A percentile compares a stretch with the other conserved stretches of the same genome.
Conservation (phyloP, 2,113 vertebrate species). For the human (Homo sapiens) region DNA sequence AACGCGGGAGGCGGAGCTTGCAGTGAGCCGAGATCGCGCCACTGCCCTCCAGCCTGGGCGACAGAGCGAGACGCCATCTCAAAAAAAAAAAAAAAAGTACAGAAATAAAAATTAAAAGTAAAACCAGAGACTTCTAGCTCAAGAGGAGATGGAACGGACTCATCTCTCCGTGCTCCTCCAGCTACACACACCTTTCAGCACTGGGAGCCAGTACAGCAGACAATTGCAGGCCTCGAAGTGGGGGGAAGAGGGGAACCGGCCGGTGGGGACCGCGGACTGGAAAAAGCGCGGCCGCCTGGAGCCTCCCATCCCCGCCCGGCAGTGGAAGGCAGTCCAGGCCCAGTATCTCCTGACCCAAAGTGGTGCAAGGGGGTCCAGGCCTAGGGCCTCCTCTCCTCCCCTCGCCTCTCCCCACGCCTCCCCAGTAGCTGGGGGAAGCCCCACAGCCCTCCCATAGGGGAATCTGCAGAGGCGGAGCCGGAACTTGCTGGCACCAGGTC, state of each 20-base stretch:
- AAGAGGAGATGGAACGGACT: not conserved
- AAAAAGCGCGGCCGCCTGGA: not conserved
- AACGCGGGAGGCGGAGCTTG: too few species aligned
- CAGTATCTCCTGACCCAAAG: not conserved
- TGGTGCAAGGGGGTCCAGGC: not conserved
- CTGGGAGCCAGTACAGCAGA: not conserved
- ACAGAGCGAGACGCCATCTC: accelerated
- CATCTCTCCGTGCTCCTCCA: not conserved
- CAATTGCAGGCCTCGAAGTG: not conserved
- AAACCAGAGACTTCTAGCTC: not conserved
- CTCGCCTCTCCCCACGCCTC: too few species aligned
- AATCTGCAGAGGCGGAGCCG: not conserved
- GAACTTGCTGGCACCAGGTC: not conserved
- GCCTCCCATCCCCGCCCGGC: too few species aligned
- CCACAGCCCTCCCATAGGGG: not conserved
- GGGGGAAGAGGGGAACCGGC: not conserved
- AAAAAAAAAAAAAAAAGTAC: too few species aligned
- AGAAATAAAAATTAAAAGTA: not conserved
- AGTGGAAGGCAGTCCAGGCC: not conserved
- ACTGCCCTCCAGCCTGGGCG: too few species aligned
- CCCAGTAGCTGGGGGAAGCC: not conserved
- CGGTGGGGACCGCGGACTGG: not conserved
- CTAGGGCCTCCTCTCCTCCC: too few species aligned
- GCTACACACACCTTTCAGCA: not conserved
- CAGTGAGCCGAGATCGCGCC: accelerated